A percentile compares a stretch with the other conserved stretches of the same genome.
Conservation (phyloP, 2,797 vertebrate species). For the Schizopygopsis pylzovi region DNA sequence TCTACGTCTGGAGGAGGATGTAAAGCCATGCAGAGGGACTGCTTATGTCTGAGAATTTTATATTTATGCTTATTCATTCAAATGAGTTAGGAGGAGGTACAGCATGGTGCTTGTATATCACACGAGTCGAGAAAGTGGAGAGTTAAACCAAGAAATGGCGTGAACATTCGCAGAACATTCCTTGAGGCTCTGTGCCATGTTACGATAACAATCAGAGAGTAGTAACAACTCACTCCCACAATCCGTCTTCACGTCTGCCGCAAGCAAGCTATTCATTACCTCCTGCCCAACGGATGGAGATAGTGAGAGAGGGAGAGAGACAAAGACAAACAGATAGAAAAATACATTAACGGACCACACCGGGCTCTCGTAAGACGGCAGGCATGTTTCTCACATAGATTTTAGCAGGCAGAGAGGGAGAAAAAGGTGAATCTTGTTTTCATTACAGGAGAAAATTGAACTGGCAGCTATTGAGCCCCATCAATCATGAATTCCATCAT, state of each 20-base stretch:
- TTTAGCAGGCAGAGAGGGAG: constrained; percentile 53
- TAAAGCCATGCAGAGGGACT: constrained; percentile 15
- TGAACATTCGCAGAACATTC: constrained; percentile 41
- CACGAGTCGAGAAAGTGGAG: constrained; percentile 32
- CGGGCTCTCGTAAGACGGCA: constrained; percentile 32
- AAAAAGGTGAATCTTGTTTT: constrained; percentile 69
- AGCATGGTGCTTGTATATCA: constrained; percentile 32
- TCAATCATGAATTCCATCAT: constrained; percentile 80
- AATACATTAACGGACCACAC: constrained; percentile 48
- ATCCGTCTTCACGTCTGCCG: constrained; percentile 43
- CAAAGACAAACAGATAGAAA: constrained; percentile 47
- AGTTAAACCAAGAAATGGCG: constrained; percentile 51
- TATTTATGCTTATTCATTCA: constrained; percentile 42
- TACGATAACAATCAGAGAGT: constrained; percentile 44
- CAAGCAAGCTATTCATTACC: constrained; percentile 38
- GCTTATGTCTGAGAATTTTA: constrained; percentile 14
- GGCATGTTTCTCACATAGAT: constrained; percentile 51
- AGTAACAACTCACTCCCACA: constrained; percentile 43
- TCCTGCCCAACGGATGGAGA: constrained; percentile 5
- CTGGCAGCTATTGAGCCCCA: constrained; percentile 72
- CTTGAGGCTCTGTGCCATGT: constrained; percentile 49
- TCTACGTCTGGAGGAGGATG: constrained; percentile 30
- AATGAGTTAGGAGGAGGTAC: constrained; percentile 7
- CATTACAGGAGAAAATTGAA: constrained; percentile 70
- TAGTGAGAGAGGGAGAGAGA: constrained; percentile 33